Evolutionary conservation across 2,888 invertebrate genomes (phyloP).

Genomic region (Apamea epomidion): DNA sequence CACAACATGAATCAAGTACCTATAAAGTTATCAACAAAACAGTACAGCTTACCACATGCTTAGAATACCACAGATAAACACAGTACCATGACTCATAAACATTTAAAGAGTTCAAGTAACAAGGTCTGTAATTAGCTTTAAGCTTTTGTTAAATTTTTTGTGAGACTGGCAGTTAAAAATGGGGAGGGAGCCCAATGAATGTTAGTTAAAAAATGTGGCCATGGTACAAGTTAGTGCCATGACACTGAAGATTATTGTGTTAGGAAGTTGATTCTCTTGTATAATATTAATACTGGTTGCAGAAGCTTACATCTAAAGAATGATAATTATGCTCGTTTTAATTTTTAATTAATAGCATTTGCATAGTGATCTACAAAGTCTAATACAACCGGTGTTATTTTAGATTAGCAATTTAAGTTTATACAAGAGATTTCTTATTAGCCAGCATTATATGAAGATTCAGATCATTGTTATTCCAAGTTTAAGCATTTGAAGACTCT

Average conservation of each 20-base stretch:
- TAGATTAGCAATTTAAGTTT: background rate
- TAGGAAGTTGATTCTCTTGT: background rate
- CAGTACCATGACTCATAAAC: conserved; percentile 54
- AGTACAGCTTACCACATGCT: conserved; percentile 30
- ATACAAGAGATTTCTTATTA: conserved; percentile 12
- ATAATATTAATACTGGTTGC: conserved; percentile 7
- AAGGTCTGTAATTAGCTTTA: conserved; percentile 54
- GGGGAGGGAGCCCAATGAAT: conserved; percentile 31
- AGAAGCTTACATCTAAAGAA: background rate
- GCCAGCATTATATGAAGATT: conserved; percentile 18
- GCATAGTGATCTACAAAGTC: conserved; percentile 18
- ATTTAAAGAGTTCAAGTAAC: conserved; percentile 53
- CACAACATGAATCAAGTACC: conserved; percentile 29
- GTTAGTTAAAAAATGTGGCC: conserved; percentile 46
- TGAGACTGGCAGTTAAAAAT: conserved; percentile 49
- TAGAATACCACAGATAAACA: conserved; percentile 57
- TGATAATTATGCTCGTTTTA: background rate
- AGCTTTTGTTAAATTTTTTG: conserved; percentile 60
- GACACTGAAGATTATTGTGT: conserved; percentile 26
- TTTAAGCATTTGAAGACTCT: background rate
- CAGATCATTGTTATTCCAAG: conserved; percentile 25
- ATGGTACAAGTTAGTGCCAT: conserved; percentile 42
- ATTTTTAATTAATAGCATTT: conserved; percentile 7
- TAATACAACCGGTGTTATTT: background rate
- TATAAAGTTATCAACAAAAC: conserved; percentile 35